These are phyloP conservation scores for Pyrocoelia pectoralis DNA, from an alignment of 2,888 invertebrate genomes.

Conservation along the genomic window DNA sequence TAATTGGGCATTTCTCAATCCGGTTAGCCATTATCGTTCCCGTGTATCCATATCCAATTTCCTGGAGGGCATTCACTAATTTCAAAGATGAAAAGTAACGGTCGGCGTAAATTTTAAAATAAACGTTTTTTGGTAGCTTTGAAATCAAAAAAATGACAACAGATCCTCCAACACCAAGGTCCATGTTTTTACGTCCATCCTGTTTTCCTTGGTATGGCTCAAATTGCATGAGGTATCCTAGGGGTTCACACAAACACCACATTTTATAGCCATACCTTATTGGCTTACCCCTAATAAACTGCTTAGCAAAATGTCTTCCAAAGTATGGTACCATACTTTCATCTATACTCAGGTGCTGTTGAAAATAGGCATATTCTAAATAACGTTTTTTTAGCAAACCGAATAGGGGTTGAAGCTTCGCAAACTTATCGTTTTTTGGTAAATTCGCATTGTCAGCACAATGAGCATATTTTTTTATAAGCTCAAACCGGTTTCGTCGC, in stretches of 20 bases:
- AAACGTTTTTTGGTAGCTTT: conserved; percentile 35
- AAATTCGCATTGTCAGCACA: conserved; percentile 12
- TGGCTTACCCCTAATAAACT: conserved; percentile 34
- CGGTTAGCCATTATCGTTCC: conserved; percentile 39
- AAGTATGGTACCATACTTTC: conserved; percentile 38
- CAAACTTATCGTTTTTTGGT: conserved; percentile 28
- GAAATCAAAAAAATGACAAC: conserved; percentile 36
- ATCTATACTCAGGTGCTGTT: conserved; percentile 27
- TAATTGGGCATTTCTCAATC: conserved; percentile 18
- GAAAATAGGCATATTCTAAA: conserved; percentile 18
- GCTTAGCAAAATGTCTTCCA: conserved; percentile 33
- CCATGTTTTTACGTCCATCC: conserved; percentile 1
- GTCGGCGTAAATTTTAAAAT: conserved; percentile 40
- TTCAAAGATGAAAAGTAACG: conserved; percentile 38
- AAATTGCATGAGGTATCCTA: conserved; percentile 34
- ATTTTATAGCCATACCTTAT: conserved; percentile 18
- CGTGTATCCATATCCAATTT: conserved; percentile 30
- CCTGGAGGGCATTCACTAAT: conserved; percentile 27
- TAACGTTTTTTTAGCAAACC: conserved; percentile 30
- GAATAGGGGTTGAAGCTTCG: conserved; percentile 34
- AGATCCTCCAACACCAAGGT: conserved; percentile 28
- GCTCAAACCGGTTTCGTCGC: conserved; percentile 21
- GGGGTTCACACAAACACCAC: conserved; percentile 24
- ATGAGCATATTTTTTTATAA: conserved; percentile 12
- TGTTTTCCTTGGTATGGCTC: conserved; percentile 34